These are phyloP conservation scores for Agapornis canus DNA, from an alignment of 2,797 vertebrate species.

Conservation along the genomic window DNA sequence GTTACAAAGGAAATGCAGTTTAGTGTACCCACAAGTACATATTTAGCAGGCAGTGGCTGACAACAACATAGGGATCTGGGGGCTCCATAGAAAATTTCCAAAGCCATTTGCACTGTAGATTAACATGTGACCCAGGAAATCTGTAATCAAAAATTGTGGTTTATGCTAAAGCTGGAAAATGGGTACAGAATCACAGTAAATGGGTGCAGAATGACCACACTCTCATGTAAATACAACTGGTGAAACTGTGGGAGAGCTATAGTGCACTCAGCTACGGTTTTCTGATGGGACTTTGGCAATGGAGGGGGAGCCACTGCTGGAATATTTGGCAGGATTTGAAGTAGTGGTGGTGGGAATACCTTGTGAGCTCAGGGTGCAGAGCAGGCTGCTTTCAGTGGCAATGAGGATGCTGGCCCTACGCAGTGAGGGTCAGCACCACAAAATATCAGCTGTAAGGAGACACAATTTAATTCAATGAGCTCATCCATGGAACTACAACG, in stretches of 20 bases:
- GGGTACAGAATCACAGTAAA: conserved; percentile 4
- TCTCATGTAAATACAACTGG: not conserved
- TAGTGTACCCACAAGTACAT: not conserved
- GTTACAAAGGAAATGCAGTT: not conserved
- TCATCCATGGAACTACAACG: not conserved
- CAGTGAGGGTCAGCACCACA: not conserved
- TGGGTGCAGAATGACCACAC: not conserved
- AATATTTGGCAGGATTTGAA: conserved; percentile 1
- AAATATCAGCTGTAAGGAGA: not conserved
- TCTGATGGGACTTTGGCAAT: not conserved
- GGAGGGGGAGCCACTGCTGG: not conserved
- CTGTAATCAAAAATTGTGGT: not conserved
- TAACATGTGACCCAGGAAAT: not conserved
- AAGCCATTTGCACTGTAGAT: conserved; percentile 2
- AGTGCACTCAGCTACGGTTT: not conserved
- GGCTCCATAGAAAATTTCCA: conserved; percentile 1
- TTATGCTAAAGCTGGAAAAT: not conserved
- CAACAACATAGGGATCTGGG: not conserved
- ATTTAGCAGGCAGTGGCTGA: not conserved
- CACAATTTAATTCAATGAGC: not conserved
- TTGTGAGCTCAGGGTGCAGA: not conserved
- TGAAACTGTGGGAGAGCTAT: not conserved
- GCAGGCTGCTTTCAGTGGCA: not conserved
- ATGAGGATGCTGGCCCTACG: not conserved
- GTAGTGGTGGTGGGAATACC: not conserved